These are phyloP conservation scores for Anguilla pacifica DNA, from an alignment of 2,797 vertebrate species.

Conservation along the genomic window DNA sequence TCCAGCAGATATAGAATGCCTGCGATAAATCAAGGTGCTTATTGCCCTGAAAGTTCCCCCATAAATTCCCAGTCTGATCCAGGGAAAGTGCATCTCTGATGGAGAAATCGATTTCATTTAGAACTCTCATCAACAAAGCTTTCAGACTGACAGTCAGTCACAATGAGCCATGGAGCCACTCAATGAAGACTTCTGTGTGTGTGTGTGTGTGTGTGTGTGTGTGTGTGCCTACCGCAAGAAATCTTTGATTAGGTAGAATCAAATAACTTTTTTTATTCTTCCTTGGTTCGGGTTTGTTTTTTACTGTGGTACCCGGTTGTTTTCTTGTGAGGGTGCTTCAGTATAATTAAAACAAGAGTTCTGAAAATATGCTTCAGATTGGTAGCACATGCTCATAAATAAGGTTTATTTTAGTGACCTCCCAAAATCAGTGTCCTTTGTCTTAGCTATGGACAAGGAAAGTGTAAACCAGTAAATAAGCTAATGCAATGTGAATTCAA, in stretches of 20 bases:
- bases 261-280: slow-evolving; percentile 34
- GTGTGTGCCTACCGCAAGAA: slow-evolving; percentile 20
- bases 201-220: not conserved
- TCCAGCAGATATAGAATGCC: slow-evolving; percentile 52
- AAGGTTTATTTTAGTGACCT: not conserved
- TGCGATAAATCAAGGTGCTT: slow-evolving; percentile 52
- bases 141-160: slow-evolving; percentile 47
- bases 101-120: slow-evolving; percentile 65
- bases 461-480: not conserved
- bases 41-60: slow-evolving; percentile 46
- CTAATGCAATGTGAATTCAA: not conserved
- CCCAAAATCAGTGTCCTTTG: not conserved
- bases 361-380: not conserved
- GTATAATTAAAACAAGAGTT: not conserved
- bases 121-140: slow-evolving; percentile 54
- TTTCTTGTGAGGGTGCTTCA: not conserved
- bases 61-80: slow-evolving; percentile 53
- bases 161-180: slow-evolving; percentile 36
- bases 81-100: slow-evolving; percentile 52
- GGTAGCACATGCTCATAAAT: not conserved
- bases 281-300: not conserved
- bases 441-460: too few species aligned
- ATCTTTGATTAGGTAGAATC: slow-evolving; percentile 24
- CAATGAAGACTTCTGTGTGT: slow-evolving; percentile 30
- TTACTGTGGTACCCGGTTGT: slow-evolving; percentile 30